These are phyloP conservation scores for Perdita meconis DNA, from an alignment of 2,888 invertebrate species.

Conservation along the genomic window DNA sequence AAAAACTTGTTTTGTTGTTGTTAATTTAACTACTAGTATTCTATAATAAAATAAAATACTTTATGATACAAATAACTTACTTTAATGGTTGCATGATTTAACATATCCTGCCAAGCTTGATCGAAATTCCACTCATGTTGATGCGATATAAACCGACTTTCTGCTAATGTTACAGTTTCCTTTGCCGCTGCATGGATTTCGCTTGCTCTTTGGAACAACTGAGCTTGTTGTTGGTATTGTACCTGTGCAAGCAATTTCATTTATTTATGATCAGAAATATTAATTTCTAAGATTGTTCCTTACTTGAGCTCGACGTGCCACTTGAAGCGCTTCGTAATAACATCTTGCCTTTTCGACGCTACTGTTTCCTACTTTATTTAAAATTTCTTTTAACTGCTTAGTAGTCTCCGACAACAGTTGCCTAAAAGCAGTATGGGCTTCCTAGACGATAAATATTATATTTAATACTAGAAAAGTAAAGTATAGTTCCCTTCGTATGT, in stretches of 20 bases:
- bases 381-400: slow-evolving; percentile 91
- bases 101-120: slow-evolving; percentile 98
- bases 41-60: too few species aligned
- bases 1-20: too few species aligned
- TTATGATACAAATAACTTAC: slow-evolving; percentile 83
- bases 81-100: slow-evolving; percentile 97
- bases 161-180: slow-evolving; percentile 96
- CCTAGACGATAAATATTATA: slow-evolving; percentile 86
- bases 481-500: too few species aligned
- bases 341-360: slow-evolving; percentile 95
- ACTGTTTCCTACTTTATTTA: slow-evolving; percentile 90
- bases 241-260: slow-evolving; percentile 75
- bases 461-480: too few species aligned
- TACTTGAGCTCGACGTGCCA: slow-evolving; percentile 90
- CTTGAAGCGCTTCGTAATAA: slow-evolving; percentile 93
- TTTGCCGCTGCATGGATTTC: slow-evolving; percentile 96
- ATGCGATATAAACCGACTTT: slow-evolving; percentile 90
- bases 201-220: slow-evolving; percentile 95
- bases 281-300: not conserved
- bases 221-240: slow-evolving; percentile 95
- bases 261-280: not conserved
- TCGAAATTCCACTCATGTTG: slow-evolving; percentile 95
- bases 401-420: slow-evolving; percentile 94
- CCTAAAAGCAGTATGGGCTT: slow-evolving; percentile 96
- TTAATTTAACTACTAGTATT: too few species aligned